Conservation (phyloP, 2,113 vertebrate genomes). For the Rhynchomys soricoides region DNA sequence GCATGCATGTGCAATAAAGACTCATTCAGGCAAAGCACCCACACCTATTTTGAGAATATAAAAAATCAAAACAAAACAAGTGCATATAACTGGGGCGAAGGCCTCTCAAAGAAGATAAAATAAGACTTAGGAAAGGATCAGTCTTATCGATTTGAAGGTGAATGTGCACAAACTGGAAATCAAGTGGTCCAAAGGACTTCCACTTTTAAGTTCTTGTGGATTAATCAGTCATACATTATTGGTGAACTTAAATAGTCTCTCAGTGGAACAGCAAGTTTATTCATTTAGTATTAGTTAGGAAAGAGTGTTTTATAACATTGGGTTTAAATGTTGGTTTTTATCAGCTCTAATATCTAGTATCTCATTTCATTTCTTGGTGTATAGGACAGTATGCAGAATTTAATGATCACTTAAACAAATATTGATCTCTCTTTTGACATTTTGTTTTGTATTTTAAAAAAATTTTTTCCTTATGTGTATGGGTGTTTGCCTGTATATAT, state of each 20-base stretch:
- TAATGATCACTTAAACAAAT: neutral
- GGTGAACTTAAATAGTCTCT: constrained; percentile 21
- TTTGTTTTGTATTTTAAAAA: neutral
- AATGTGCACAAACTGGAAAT: neutral
- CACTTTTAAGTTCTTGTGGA: neutral
- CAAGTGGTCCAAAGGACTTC: neutral
- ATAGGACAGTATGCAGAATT: neutral
- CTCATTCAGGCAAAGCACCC: neutral
- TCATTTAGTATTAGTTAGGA: neutral
- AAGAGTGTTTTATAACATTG: neutral
- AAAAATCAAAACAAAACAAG: neutral
- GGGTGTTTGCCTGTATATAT: neutral
- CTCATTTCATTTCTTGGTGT: neutral
- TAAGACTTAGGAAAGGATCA: neutral
- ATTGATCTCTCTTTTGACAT: neutral
- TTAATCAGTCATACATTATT: neutral
- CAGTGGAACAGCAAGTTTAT: neutral
- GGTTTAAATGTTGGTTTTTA: constrained; percentile 29
- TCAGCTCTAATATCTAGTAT: neutral
- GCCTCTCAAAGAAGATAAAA: neutral
- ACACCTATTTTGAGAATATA: neutral
- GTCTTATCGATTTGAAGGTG: neutral
- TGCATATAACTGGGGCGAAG: neutral
- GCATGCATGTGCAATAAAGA: neutral
- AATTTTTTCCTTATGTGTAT: neutral